Evolutionary conservation across 2,888 invertebrate species (phyloP).

Genomic region (Callyntrura sp.): DNA sequence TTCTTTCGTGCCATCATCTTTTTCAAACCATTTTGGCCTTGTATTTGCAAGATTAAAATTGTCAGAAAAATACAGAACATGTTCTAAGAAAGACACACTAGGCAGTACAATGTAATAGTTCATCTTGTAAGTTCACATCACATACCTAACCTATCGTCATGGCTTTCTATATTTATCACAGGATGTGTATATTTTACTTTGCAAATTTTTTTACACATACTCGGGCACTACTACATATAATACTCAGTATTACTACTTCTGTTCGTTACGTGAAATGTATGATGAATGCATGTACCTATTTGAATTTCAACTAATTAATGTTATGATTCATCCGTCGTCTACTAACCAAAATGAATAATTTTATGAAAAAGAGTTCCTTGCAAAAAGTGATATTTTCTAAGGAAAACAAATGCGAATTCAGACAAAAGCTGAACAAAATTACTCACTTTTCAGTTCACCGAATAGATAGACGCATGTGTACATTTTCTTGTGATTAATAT

Average conservation of each 20-base stretch:
- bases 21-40: slow-evolving; percentile 56
- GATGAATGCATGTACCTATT: no score
- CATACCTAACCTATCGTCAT: no score
- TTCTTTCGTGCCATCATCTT: no score
- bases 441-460: slow-evolving; percentile 45
- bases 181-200: slow-evolving; percentile 1
- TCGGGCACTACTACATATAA: no score
- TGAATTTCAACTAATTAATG: no score
- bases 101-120: neutral
- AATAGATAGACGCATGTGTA: slow-evolving; percentile 37
- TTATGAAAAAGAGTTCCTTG: neutral
- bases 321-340: slow-evolving; percentile 33
- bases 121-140: neutral
- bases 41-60: slow-evolving; percentile 59
- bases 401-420: slow-evolving; percentile 41
- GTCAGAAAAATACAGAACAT: slow-evolving; percentile 58
- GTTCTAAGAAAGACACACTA: slow-evolving; percentile 31
- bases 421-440: neutral
- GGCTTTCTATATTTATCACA: neutral
- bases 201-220: neutral
- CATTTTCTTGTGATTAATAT: neutral
- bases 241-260: no score
- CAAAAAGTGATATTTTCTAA: slow-evolving; percentile 35
- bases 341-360: slow-evolving; percentile 2
- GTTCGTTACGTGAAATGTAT: no score